Evolutionary conservation across 2,113 vertebrate genomes (phyloP), one percentile per base, ranked within the genome.

Genomic region (Thamnophis sirtalis): DNA sequence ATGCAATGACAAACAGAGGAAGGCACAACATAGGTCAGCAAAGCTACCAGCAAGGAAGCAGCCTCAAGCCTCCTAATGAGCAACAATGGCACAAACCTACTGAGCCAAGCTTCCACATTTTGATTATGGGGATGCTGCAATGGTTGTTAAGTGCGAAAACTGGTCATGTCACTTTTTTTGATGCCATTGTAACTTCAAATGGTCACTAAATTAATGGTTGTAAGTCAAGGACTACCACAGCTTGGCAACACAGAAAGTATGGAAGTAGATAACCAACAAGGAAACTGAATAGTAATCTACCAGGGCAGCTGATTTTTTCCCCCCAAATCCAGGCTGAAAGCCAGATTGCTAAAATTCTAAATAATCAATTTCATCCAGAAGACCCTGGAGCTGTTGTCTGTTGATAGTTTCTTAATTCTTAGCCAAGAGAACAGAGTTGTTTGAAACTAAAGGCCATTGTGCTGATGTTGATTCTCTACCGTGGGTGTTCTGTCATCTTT

Each of bases 391-490:
- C n/a, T 87, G 55, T 58, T 87, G 55, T 58, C 7, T 21, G 90
- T 85, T 58, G 26, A 54, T 89, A 93, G 68, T 17, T 4, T 73
- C 68, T 91, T 8, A 53, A 60, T 0, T 0, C 17, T 13, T 48
- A 73, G 11, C 19, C 22, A 87, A 0, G 0, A 0, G 38, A 5
- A 21, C 56, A 89, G 8, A 15, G 6, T 80, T 91, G 43, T 84
- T 94, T 92, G 11, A 49, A 73, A 91, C 33, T 89, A 84, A 55
- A 58, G 88, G 17, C 53, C 88, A 26, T 63, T 84, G 1, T 85
- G 92, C 58, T 60, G 33, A 91, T 51, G 84, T 0, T 4, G 73
- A 86, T 50, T 90, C 0, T 0, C 90, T 90, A 85, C 50, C 0
- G 3, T 93, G 93, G 93, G 90, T 0, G 48, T 87, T 89, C 55